Evolutionary conservation across 1,140 invertebrate species (phyloP).

Genomic region (Drosophila ohnishii): DNA sequence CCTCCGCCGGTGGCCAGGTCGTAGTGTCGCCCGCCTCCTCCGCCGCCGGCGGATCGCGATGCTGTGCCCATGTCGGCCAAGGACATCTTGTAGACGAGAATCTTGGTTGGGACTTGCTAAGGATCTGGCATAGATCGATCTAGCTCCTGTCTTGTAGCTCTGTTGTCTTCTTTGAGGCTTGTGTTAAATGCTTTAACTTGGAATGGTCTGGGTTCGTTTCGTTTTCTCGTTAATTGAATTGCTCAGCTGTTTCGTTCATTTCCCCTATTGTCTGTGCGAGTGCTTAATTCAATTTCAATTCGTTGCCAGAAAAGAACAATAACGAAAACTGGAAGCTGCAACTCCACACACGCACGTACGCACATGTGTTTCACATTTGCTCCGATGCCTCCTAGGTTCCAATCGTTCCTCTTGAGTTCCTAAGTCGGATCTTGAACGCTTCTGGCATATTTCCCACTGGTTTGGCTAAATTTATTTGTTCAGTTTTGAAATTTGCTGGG

Average conservation of each 20-base stretch:
- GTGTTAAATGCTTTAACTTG: slow-evolving; percentile 60
- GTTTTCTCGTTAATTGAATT: slow-evolving; percentile 48
- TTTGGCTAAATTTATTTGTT: slow-evolving; percentile 2
- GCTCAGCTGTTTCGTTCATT: slow-evolving; percentile 41
- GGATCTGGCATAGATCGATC: slow-evolving; percentile 49
- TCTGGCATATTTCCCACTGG: slow-evolving; percentile 30
- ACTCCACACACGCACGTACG: slow-evolving; percentile 21
- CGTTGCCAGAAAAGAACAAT: slow-evolving; percentile 53
- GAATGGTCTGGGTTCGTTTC: slow-evolving; percentile 64
- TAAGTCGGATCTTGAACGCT: slow-evolving; percentile 13
- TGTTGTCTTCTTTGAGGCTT: slow-evolving; percentile 26
- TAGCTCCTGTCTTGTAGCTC: slow-evolving; percentile 16
- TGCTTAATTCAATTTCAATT: slow-evolving; percentile 55
- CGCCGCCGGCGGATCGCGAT: slow-evolving; percentile 55
- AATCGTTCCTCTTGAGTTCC: slow-evolving; percentile 30
- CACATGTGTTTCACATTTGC: slow-evolving; percentile 73
- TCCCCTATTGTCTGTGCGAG: slow-evolving; percentile 36
- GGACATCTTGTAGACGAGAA: slow-evolving; percentile 82
- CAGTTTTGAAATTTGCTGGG: slow-evolving; percentile 12
- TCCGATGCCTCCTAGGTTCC: slow-evolving; percentile 19
- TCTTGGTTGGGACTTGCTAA: slow-evolving; percentile 49
- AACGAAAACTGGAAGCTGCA: slow-evolving; percentile 52
- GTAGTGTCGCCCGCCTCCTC: slow-evolving; percentile 46
- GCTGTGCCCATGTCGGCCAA: slow-evolving; percentile 80
- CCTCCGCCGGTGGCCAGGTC: slow-evolving; percentile 37